phyloP scores from a whole-genome alignment of 2,888 invertebrate genomes.

The Acleris cristana region DNA sequence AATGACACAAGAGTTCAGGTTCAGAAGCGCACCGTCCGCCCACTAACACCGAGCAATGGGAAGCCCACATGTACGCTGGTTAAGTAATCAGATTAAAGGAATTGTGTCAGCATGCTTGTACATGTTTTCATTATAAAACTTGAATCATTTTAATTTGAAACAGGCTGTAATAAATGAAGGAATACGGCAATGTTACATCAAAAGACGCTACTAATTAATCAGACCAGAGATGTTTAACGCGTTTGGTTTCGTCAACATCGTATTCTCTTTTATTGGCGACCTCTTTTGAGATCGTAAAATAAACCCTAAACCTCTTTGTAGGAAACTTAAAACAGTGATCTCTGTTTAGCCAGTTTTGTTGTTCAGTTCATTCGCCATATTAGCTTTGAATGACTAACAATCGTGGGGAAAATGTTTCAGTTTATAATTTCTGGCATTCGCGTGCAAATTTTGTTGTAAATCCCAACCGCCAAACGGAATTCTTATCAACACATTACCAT shows the following conservation, averaged over 20 bases:
- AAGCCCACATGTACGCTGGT: constrained; percentile 58
- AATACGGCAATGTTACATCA: constrained; percentile 15
- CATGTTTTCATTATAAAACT: constrained; percentile 28
- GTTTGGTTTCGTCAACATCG: constrained; percentile 23
- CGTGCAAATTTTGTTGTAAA: constrained; percentile 1
- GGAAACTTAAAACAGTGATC: constrained; percentile 7
- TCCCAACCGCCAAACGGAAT: constrained; percentile 16
- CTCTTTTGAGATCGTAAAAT: constrained; percentile 30
- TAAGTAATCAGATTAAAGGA: constrained; percentile 63
- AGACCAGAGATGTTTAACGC: constrained; percentile 17
- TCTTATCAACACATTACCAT: constrained; percentile 23
- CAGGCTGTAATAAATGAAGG: constrained; percentile 1
- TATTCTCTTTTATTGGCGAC: constrained; percentile 28
- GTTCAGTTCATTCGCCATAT: background rate
- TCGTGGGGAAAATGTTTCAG: background rate
- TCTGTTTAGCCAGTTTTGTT: background rate
- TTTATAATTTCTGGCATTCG: background rate
- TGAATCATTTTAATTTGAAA: constrained; percentile 15
- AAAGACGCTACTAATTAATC: constrained; percentile 18
- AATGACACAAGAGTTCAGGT: constrained; percentile 15
- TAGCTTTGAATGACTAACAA: background rate
- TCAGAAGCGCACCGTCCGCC: constrained; percentile 27
- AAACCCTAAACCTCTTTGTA: constrained; percentile 12
- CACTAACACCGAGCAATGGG: constrained; percentile 43
- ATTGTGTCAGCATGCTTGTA: constrained; percentile 46